A percentile compares a stretch with the other conserved stretches of the same genome.
phyloP scores from a whole-genome alignment of 2,888 invertebrate species.

The Drosophila melanosoma region DNA sequence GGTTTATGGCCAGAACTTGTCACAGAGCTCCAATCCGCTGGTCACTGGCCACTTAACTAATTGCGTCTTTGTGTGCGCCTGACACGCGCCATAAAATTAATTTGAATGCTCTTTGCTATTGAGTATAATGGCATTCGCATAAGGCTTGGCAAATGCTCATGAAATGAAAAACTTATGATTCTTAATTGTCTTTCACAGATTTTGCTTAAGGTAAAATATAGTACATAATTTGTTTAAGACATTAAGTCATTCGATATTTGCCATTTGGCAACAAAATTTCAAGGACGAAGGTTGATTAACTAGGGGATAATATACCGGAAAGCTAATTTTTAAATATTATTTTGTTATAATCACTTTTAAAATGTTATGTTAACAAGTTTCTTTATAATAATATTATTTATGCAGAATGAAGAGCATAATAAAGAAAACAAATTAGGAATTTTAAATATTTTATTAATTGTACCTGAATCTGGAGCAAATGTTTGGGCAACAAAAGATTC shows the following conservation, averaged over 20 bases:
- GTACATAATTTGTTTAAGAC: not conserved
- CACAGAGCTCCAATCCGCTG: slow-evolving; percentile 22
- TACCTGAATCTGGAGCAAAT: no score
- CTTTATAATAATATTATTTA: not conserved
- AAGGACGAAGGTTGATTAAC: not conserved
- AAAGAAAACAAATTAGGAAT: not conserved
- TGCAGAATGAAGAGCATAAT: not conserved
- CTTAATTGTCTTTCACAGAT: not conserved
- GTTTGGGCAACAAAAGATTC: not conserved
- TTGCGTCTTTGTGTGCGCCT: slow-evolving; percentile 74
- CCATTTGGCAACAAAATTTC: not conserved
- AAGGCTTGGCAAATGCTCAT: slow-evolving; percentile 8
- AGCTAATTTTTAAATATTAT: not conserved
- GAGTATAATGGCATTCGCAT: slow-evolving; percentile 33
- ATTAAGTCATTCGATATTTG: not conserved
- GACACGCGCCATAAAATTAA: slow-evolving; percentile 76
- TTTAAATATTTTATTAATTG: no score
- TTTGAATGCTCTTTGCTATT: slow-evolving; percentile 37
- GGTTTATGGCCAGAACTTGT: slow-evolving; percentile 60
- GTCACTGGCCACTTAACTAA: slow-evolving; percentile 75
- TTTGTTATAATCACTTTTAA: not conserved
- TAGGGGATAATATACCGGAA: not conserved
- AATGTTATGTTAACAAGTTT: not conserved
- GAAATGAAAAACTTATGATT: not conserved
- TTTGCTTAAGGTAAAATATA: not conserved